phyloP scores from a whole-genome alignment of 2,888 invertebrate genomes.

The Apodemia arnacis region DNA sequence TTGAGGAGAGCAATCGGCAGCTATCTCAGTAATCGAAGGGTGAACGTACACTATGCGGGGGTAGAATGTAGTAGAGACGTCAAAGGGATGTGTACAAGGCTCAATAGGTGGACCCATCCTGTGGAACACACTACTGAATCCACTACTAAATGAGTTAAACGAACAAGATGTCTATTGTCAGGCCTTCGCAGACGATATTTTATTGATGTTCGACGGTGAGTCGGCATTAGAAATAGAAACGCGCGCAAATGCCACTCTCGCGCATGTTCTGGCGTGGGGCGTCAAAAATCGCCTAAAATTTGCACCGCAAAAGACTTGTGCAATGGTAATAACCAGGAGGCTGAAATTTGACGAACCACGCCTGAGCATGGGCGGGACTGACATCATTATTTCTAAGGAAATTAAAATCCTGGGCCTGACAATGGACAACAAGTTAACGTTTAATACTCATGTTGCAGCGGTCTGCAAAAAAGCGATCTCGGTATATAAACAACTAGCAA shows the following conservation, averaged over 20 bases:
- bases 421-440: too few relatives aligned
- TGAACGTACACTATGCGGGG: background rate
- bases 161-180: too few relatives aligned
- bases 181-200: background rate
- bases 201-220: background rate
- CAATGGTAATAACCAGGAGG: background rate
- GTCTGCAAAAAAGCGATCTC: too few relatives aligned
- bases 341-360: too few relatives aligned
- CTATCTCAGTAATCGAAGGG: background rate
- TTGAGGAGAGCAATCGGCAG: background rate
- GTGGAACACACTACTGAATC: background rate
- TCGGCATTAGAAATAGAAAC: background rate
- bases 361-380: too few relatives aligned
- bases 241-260: background rate
- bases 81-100: background rate
- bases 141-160: background rate
- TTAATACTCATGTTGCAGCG: too few relatives aligned
- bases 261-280: background rate
- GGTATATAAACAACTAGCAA: too few relatives aligned
- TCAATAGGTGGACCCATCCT: background rate
- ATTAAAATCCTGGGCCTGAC: too few relatives aligned
- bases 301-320: constrained; percentile 5
- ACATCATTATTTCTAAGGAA: too few relatives aligned
- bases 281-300: constrained; percentile 6
- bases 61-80: background rate